phyloP scores from a whole-genome alignment of 2,888 invertebrate genomes.

The Bombyx huttoni region DNA sequence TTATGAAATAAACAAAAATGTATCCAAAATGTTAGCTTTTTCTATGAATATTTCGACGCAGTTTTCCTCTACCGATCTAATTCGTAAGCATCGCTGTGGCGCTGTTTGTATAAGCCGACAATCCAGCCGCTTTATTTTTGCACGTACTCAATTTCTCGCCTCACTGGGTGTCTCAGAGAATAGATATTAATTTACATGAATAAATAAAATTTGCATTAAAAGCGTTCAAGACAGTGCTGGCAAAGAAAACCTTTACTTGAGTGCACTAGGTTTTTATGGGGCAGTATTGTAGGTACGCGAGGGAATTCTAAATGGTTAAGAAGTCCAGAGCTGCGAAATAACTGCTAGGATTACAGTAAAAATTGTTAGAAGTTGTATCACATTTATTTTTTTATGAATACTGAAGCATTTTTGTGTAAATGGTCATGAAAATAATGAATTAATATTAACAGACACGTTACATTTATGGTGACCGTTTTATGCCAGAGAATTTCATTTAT shows the following conservation, averaged over 20 bases:
- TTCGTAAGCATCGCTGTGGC: conserved; percentile 38
- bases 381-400: no score
- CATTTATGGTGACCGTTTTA: no score
- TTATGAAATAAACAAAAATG: background rate
- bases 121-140: conserved; percentile 58
- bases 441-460: no score
- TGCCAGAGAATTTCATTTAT: no score
- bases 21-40: background rate
- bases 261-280: conserved; percentile 22
- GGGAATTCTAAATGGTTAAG: background rate
- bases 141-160: conserved; percentile 70
- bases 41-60: conserved; percentile 19
- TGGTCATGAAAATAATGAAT: no score
- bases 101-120: conserved; percentile 49
- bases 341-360: no score
- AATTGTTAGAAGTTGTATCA: no score
- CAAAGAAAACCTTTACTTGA: conserved; percentile 45
- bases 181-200: conserved; percentile 73
- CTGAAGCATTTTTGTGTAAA: no score
- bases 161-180: conserved; percentile 60
- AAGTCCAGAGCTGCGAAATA: background rate
- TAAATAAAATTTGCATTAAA: conserved; percentile 72
- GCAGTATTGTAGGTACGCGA: background rate
- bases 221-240: conserved; percentile 42
- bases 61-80: conserved; percentile 30